These are phyloP conservation scores for Eupithecia vulgata DNA, from an alignment of 2,888 invertebrate species.

Conservation along the genomic window DNA sequence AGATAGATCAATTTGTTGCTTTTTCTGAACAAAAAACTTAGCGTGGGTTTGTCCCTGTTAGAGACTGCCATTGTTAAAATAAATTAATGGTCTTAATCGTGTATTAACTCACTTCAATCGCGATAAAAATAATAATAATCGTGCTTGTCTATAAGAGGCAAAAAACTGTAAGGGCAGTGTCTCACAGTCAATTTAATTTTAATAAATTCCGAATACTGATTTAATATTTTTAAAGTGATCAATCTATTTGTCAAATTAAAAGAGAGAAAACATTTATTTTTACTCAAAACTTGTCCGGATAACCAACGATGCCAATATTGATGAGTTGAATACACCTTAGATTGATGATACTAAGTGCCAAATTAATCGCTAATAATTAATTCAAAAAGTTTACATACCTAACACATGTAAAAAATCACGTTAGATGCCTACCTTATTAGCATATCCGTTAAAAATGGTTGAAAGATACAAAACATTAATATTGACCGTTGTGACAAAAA, in stretches of 20 bases:
- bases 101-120: conserved; percentile 7
- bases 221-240: background rate
- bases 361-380: background rate
- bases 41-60: conserved; percentile 7
- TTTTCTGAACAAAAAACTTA: conserved; percentile 1
- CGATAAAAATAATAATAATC: conserved; percentile 11
- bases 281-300: background rate
- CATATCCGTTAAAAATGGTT: background rate
- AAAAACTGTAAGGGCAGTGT: conserved; percentile 3
- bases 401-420: background rate
- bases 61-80: conserved; percentile 8
- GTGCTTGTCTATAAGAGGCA: conserved; percentile 4
- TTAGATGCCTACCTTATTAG: background rate
- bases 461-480: background rate
- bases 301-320: background rate
- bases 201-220: background rate
- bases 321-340: background rate
- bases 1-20: conserved; percentile 5
- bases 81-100: conserved; percentile 13
- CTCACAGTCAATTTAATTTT: background rate
- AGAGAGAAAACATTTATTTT: background rate
- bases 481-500: too few species aligned
- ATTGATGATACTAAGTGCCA: background rate
- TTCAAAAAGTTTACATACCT: background rate
- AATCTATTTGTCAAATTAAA: conserved; percentile 5